Percentiles rank a stretch among this genome's conserved stretches.
Conservation (phyloP, 2,888 invertebrate genomes). For the Eristalis pertinax region DNA sequence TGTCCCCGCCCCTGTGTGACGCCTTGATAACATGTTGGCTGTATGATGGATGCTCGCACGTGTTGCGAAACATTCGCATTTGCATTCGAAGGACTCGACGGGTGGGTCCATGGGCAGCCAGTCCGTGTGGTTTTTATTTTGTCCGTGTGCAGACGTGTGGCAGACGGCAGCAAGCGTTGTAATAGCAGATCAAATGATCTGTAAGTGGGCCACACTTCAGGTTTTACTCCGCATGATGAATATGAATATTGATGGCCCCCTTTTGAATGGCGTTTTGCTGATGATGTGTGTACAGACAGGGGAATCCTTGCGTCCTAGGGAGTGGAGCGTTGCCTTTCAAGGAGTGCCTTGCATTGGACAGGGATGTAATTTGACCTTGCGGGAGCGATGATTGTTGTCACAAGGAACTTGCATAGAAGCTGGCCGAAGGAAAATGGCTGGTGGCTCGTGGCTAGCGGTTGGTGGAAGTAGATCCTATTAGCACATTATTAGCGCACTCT, state of each 20-base stretch:
- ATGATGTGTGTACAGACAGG: neutral
- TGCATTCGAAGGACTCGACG: slow-evolving; percentile 27
- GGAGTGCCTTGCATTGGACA: too few species aligned
- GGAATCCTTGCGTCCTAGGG: too few species aligned
- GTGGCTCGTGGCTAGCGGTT: too few species aligned
- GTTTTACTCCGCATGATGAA: neutral
- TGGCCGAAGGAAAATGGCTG: too few species aligned
- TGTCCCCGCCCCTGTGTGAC: neutral
- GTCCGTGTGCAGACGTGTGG: neutral
- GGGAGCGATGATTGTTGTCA: too few species aligned
- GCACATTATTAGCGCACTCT: too few species aligned
- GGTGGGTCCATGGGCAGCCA: too few species aligned
- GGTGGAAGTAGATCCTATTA: too few species aligned
- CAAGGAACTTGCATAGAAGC: too few species aligned
- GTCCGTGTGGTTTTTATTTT: neutral
- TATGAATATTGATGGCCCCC: neutral
- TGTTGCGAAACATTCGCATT: slow-evolving; percentile 18
- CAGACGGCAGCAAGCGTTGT: neutral
- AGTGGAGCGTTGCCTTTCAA: too few species aligned
- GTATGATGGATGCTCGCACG: slow-evolving; percentile 40
- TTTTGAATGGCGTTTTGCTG: neutral
- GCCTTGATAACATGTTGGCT: neutral
- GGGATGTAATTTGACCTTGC: too few species aligned
- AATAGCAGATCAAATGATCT: neutral
- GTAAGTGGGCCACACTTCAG: neutral